Evolutionary conservation across 1,140 invertebrate species (phyloP).

Genomic region (Bactericera cockerelli): DNA sequence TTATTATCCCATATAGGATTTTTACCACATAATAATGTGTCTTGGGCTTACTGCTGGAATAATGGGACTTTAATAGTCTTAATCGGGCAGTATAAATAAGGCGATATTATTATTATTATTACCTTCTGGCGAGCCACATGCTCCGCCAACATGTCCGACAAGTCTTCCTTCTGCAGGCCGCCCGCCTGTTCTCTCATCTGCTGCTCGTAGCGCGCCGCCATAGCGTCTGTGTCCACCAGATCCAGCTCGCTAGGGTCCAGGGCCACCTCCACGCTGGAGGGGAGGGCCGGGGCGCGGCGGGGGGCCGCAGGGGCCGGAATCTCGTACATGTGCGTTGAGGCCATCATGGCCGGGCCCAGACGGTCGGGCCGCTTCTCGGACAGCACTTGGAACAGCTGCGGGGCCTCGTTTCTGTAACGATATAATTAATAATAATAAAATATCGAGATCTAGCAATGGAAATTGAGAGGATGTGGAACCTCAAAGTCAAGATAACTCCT

Average conservation of each 20-base stretch:
- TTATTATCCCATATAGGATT: too few relatives aligned
- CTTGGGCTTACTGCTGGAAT: too few relatives aligned
- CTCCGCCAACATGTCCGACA: constrained; percentile 96
- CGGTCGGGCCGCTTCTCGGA: constrained; percentile 85
- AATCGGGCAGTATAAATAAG: too few relatives aligned
- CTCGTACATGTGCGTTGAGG: constrained; percentile 93
- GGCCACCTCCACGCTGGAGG: constrained; percentile 68
- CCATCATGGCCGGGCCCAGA: constrained; percentile 94
- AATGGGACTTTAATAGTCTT: too few relatives aligned
- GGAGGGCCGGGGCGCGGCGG: not conserved
- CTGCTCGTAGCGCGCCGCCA: constrained; percentile 93
- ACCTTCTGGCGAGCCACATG: constrained; percentile 90
- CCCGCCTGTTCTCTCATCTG: constrained; percentile 84
- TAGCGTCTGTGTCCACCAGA: constrained; percentile 76
- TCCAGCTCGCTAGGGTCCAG: constrained; percentile 95
- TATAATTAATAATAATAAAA: not conserved
- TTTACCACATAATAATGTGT: too few relatives aligned
- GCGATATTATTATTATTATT: too few relatives aligned
- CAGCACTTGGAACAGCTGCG: constrained; percentile 80
- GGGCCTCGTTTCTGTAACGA: constrained; percentile 65
- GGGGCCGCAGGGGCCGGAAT: constrained; percentile 33
- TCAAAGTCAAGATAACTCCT: too few relatives aligned
- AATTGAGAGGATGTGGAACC: too few relatives aligned
- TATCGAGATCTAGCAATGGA: too few relatives aligned
- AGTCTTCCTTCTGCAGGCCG: constrained; percentile 78